Percentiles rank a stretch among this genome's conserved stretches.
Conservation (phyloP, 2,888 invertebrate genomes). For the Lampropteryx suffumata region DNA sequence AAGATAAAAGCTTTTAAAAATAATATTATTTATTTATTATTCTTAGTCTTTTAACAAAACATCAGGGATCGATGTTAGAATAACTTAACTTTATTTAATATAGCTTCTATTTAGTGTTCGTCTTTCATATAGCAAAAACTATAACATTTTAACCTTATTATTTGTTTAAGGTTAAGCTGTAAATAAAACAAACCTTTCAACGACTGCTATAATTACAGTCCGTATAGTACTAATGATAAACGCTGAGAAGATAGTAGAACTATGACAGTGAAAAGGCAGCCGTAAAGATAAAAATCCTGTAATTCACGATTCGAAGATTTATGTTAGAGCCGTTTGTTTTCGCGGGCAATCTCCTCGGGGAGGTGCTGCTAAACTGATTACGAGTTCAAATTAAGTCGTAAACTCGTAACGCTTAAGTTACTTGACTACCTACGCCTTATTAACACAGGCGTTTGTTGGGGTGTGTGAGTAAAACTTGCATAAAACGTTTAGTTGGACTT, state of each 20-base stretch:
- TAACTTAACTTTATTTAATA: too few relatives aligned
- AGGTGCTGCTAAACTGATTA: constrained; percentile 68
- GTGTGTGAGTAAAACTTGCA: constrained; percentile 29
- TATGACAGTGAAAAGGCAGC: constrained; percentile 44
- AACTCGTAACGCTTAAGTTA: constrained; percentile 74
- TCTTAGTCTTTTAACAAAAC: too few relatives aligned
- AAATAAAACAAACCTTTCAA: background rate
- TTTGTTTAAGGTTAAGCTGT: too few relatives aligned
- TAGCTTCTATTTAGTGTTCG: too few relatives aligned
- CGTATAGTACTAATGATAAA: constrained; percentile 23
- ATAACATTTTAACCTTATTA: too few relatives aligned
- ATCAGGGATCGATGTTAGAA: too few relatives aligned
- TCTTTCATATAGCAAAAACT: too few relatives aligned
- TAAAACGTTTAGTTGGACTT: constrained; percentile 19
- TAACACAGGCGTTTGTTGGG: constrained; percentile 53
- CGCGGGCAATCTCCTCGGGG: constrained; percentile 58
- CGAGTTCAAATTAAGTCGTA: constrained; percentile 79
- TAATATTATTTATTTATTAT: too few relatives aligned
- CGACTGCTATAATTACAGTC: constrained; percentile 8
- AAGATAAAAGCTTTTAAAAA: too few relatives aligned
- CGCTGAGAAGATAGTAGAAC: constrained; percentile 37
- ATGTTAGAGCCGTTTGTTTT: constrained; percentile 69
- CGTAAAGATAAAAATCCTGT: constrained; percentile 56
- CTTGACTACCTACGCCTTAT: constrained; percentile 50
- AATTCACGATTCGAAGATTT: constrained; percentile 62